Conservation (phyloP, 2,888 invertebrate genomes). For the Galeopsomyia nigrocyanea region DNA sequence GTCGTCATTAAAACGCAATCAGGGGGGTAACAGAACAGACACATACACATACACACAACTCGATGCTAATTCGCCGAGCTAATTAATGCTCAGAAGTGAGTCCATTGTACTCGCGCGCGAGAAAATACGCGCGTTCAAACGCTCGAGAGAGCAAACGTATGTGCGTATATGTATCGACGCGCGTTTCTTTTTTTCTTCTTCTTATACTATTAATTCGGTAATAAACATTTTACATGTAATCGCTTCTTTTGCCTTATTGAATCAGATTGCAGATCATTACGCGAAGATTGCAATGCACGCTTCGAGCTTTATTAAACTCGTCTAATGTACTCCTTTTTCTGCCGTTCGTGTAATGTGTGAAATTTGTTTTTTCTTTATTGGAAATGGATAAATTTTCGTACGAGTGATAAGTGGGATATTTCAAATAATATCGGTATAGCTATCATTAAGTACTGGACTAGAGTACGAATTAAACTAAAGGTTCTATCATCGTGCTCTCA, state of each 20-base stretch:
- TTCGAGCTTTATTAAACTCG: no score
- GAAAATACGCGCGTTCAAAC: slow-evolving; percentile 21
- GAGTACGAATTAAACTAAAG: no score
- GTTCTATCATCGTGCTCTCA: no score
- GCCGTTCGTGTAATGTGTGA: no score
- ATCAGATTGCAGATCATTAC: slow-evolving; percentile 32
- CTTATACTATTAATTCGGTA: slow-evolving; percentile 16
- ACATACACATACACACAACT: not conserved
- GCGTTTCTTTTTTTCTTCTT: not conserved
- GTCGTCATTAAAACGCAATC: slow-evolving; percentile 67
- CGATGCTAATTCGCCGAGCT: slow-evolving; percentile 65
- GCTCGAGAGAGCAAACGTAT: slow-evolving; percentile 3
- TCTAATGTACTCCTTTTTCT: no score
- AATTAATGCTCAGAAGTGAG: slow-evolving; percentile 60
- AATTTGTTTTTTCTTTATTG: no score
- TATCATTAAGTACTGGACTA: no score
- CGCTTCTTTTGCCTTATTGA: slow-evolving; percentile 14
- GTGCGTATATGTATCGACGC: no score
- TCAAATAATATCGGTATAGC: no score
- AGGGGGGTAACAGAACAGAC: slow-evolving; percentile 57
- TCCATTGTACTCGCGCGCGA: slow-evolving; percentile 59
- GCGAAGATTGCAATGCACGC: not conserved
- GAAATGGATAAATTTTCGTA: no score
- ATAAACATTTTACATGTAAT: slow-evolving; percentile 36
- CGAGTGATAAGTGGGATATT: no score